Base-by-base conservation (phyloP, 2,888 invertebrate genomes). In the Plebejus melissa region DNA sequence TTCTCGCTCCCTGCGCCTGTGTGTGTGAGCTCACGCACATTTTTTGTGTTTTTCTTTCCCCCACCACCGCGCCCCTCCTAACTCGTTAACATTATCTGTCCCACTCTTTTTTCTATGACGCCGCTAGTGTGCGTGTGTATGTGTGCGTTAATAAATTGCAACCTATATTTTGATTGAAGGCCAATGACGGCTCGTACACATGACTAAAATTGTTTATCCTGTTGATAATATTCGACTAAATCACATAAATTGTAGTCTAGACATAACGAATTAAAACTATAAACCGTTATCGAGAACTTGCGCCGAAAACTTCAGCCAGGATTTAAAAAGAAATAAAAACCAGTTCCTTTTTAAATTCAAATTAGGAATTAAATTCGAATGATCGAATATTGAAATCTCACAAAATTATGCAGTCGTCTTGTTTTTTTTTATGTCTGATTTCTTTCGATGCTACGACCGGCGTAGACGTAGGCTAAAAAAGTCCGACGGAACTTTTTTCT, bases 131-230 rank as follows among this genome's bases (percentile, higher is more conserved):
- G 91, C 85, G 87, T 89, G 80, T 32, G 81, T 81, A 80, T 86
- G 90, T 90, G 87, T 88, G 90, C 82, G 89, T 90, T 89, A 88
- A 89, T 88, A 89, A 90, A 92, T 89, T 89, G 88, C 90, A 92
- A 90, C 89, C 90, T 89, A 91, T 91, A 92, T 92, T 93, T 91
- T 90, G 88, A 90, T 90, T 87, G 88, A 90, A 90, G 90, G 89
- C 90, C 90, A 91, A 90, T 90, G 87, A 89, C 86, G 84, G 78
- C 74, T 78, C 60, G 77, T 79, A 50, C 54, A 72, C 16, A 16
- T 54, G 28, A 16, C 28, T 50, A 72, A 13, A 32, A 22, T 72
- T 50, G 22, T 71, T 71, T 71, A 71, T 71, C 71, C 71, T 46
- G 46, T 71, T 41, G 22, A 11, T 11, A 71, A 32, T 36, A 36